A percentile compares a stretch with the other conserved stretches of the same genome.
phyloP scores from a whole-genome alignment of 2,113 vertebrate genomes.

The Thamnaconus septentrionalis region DNA sequence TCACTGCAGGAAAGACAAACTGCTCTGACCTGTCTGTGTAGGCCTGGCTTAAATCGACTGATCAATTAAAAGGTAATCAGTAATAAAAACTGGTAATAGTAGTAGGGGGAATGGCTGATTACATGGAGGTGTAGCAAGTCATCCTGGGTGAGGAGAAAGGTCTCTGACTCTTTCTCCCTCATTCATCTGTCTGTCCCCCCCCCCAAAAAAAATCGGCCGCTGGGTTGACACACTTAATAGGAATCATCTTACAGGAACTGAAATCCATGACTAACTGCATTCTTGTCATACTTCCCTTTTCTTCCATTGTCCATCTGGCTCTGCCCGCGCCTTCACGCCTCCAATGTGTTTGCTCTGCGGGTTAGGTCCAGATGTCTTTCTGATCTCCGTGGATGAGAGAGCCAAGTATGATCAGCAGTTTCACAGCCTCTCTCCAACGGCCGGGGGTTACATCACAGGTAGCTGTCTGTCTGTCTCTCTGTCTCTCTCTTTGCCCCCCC shows the following conservation, averaged over 20 bases:
- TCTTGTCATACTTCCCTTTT: conserved; percentile 24
- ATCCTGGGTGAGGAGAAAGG: too few relatives aligned
- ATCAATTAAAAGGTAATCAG: too few relatives aligned
- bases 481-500: background rate
- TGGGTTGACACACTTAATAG: background rate
- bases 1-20: too few relatives aligned
- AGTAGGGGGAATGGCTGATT: too few relatives aligned
- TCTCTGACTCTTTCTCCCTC: background rate
- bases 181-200: background rate
- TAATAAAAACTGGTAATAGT: too few relatives aligned
- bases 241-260: conserved; percentile 36
- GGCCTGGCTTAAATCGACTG: too few relatives aligned
- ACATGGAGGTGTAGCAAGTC: too few relatives aligned
- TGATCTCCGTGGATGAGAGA: conserved; percentile 95
- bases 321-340: background rate
- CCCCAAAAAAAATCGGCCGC: background rate
- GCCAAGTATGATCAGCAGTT: conserved; percentile 98
- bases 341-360: conserved; percentile 17
- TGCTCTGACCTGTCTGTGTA: too few relatives aligned
- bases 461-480: background rate
- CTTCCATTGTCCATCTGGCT: conserved; percentile 1
- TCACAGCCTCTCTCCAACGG: conserved; percentile 89
- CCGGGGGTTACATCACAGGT: conserved; percentile 96
- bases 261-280: conserved; percentile 47
- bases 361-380: conserved; percentile 90